These are phyloP conservation scores for Salarias fasciatus DNA, from an alignment of 2,797 vertebrate species.

Conservation along the genomic window DNA sequence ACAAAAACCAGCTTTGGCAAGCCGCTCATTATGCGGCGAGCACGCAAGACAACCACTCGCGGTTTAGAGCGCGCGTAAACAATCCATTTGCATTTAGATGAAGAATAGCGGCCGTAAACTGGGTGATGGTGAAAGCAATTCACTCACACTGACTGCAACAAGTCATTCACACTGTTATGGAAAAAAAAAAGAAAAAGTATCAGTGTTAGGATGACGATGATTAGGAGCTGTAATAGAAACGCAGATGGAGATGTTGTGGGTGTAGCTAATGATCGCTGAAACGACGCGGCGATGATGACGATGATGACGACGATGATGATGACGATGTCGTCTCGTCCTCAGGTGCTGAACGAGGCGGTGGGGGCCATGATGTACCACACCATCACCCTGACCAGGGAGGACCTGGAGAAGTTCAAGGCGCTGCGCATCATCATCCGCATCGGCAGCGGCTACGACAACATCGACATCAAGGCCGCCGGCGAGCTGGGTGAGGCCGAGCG, in stretches of 20 bases:
- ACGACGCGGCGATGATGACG: constrained; percentile 10
- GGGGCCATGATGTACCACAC: constrained; percentile 99
- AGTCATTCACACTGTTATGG: constrained; percentile 14
- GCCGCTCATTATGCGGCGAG: constrained; percentile 58
- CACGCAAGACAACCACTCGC: constrained; percentile 51
- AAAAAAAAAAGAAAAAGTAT: constrained; percentile 7
- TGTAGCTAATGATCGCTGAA: background rate
- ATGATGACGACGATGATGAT: constrained; percentile 13
- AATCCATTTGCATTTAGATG: constrained; percentile 77
- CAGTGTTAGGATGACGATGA: constrained; percentile 10
- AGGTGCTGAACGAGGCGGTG: constrained; percentile 96
- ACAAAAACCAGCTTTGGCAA: constrained; percentile 63
- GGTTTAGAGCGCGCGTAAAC: constrained; percentile 64
- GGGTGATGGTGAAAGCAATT: constrained; percentile 9
- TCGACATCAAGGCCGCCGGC: constrained; percentile 97
- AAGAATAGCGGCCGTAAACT: constrained; percentile 55
- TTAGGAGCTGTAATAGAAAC: constrained; percentile 21
- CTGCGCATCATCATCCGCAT: constrained; percentile 95
- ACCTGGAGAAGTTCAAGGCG: constrained; percentile 98
- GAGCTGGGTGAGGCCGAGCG: constrained; percentile 88
- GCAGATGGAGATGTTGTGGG: constrained; percentile 20
- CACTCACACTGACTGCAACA: constrained; percentile 18
- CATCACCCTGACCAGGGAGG: constrained; percentile 96
- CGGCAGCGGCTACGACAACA: constrained; percentile 97
- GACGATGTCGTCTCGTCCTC: constrained; percentile 34